Conservation (phyloP, 2,797 vertebrate species). For the Amblyopsis hoosieri region DNA sequence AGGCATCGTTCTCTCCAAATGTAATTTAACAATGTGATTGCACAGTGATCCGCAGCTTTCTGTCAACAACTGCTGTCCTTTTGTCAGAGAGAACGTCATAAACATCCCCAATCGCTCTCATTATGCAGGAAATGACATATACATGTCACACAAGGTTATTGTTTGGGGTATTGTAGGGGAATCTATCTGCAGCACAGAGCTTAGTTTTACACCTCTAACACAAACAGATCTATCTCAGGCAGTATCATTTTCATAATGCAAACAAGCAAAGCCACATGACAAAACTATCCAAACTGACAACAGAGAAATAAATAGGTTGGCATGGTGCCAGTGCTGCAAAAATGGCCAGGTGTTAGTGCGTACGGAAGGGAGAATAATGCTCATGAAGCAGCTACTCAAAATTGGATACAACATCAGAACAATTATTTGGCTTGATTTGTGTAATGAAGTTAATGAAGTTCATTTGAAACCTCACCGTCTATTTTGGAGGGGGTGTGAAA, state of each 20-base stretch:
- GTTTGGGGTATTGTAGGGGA: slow-evolving; percentile 45
- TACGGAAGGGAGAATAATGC: slow-evolving; percentile 44
- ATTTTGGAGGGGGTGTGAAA: slow-evolving; percentile 51
- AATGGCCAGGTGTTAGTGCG: slow-evolving; percentile 73
- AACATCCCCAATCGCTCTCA: slow-evolving; percentile 58
- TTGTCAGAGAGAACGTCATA: slow-evolving; percentile 38
- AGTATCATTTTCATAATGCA: slow-evolving; percentile 63
- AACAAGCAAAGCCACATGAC: slow-evolving; percentile 35
- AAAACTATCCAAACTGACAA: slow-evolving; percentile 42
- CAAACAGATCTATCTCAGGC: slow-evolving; percentile 43
- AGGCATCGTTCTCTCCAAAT: slow-evolving; percentile 45
- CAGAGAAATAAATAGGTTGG: slow-evolving; percentile 61
- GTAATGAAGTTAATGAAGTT: slow-evolving; percentile 67
- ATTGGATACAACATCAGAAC: slow-evolving; percentile 58
- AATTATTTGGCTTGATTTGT: slow-evolving; percentile 71
- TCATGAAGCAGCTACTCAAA: slow-evolving; percentile 48
- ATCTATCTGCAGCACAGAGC: slow-evolving; percentile 12
- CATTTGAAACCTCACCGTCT: slow-evolving; percentile 52
- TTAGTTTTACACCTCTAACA: slow-evolving; percentile 48
- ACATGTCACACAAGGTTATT: slow-evolving; percentile 52
- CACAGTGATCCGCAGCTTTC: slow-evolving; percentile 44
- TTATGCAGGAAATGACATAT: slow-evolving; percentile 48
- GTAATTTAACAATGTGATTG: slow-evolving; percentile 62
- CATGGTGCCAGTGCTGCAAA: slow-evolving; percentile 61
- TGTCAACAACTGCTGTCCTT: slow-evolving; percentile 41